phyloP scores from a whole-genome alignment of 2,888 invertebrate genomes.

The Zhuqinia jingwanae region DNA sequence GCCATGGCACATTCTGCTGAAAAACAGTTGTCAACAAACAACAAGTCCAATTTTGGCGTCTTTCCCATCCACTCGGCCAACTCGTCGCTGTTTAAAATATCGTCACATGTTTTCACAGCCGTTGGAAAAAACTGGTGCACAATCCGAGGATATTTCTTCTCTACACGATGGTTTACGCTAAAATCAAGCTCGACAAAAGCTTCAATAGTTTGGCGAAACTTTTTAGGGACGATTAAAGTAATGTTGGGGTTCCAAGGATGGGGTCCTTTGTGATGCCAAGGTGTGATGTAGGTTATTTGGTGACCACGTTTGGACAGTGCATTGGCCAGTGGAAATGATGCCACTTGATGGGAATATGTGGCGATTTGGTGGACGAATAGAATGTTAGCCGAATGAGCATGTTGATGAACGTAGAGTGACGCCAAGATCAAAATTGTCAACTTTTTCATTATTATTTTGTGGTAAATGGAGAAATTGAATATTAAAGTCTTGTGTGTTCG shows the following conservation, averaged over 20 bases:
- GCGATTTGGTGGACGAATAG: constrained; percentile 60
- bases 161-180: constrained; percentile 46
- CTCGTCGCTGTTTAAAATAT: constrained; percentile 17
- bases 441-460: no score
- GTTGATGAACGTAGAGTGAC: no score
- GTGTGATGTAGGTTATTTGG: constrained; percentile 67
- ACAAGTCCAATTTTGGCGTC: constrained; percentile 62
- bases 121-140: not conserved
- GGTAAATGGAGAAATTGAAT: no score
- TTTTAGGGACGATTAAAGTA: constrained; percentile 53
- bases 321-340: constrained; percentile 62
- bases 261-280: constrained; percentile 18
- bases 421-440: no score
- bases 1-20: constrained; percentile 69
- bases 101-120: not conserved
- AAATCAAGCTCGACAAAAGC: constrained; percentile 35
- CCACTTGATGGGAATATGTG: constrained; percentile 66
- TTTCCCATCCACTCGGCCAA: constrained; percentile 18
- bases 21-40: constrained; percentile 72
- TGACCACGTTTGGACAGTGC: constrained; percentile 68
- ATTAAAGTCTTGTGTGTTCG: no score
- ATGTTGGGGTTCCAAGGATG: constrained; percentile 31
- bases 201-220: constrained; percentile 3
- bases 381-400: constrained; percentile 38
- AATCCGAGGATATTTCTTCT: constrained; percentile 12